phyloP scores from a whole-genome alignment of 2,113 vertebrate genomes.

The Heteronetta atricapilla region DNA sequence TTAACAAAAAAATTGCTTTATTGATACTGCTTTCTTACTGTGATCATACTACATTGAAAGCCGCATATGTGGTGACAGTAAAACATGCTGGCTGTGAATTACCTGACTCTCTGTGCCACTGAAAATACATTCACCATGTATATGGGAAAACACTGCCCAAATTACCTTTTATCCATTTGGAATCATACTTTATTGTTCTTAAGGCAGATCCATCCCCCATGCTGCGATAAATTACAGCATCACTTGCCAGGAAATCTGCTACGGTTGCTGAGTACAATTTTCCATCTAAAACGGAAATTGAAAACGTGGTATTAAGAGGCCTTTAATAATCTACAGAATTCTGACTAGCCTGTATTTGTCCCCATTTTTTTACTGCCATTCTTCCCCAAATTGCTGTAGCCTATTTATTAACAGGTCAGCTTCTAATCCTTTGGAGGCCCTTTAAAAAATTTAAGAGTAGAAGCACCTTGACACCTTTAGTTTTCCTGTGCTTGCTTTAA shows the following conservation, averaged over 20 bases:
- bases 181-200: slow-evolving; percentile 98
- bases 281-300: slow-evolving; percentile 83
- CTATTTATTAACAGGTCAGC: slow-evolving; percentile 38
- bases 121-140: background rate
- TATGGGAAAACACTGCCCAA: background rate
- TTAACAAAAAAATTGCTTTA: slow-evolving; percentile 43
- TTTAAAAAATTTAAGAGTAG: slow-evolving; percentile 39
- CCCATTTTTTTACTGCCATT: slow-evolving; percentile 1
- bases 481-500: slow-evolving; percentile 43
- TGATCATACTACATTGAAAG: background rate
- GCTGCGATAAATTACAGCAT: slow-evolving; percentile 98
- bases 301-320: slow-evolving; percentile 10
- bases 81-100: background rate
- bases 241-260: slow-evolving; percentile 97
- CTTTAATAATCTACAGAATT: slow-evolving; percentile 16
- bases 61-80: background rate
- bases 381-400: slow-evolving; percentile 17
- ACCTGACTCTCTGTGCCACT: background rate
- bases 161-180: slow-evolving; percentile 99
- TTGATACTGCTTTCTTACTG: background rate
- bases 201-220: slow-evolving; percentile 97
- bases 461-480: slow-evolving; percentile 40
- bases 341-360: background rate
- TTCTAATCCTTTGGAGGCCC: slow-evolving; percentile 37
- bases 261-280: slow-evolving; percentile 98